phyloP scores from a whole-genome alignment of 2,888 invertebrate species.

The Heterodera filipjevi region DNA sequence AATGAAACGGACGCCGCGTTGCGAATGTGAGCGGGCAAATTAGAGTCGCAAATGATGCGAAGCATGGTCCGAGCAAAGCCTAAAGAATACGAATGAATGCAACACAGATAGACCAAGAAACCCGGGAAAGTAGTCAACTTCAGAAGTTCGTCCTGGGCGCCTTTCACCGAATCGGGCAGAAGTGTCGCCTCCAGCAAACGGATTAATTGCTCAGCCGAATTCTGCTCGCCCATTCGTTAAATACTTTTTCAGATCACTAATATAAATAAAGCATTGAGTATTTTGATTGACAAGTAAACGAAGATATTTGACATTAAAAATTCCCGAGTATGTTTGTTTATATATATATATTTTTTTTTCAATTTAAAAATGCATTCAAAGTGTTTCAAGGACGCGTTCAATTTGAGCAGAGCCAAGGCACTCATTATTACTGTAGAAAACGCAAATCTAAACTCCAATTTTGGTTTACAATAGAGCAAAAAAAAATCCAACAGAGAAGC shows the following conservation, averaged over 20 bases:
- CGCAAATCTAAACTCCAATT: slow-evolving; percentile 75
- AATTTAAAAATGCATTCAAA: slow-evolving; percentile 4
- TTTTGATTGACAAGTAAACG: not conserved
- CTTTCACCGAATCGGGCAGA: slow-evolving; percentile 23
- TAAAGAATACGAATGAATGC: not conserved
- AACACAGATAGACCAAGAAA: not conserved
- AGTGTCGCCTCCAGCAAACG: slow-evolving; percentile 26
- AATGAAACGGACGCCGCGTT: slow-evolving; percentile 90
- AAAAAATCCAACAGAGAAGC: not conserved
- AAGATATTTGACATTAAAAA: not conserved
- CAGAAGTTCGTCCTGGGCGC: slow-evolving; percentile 26
- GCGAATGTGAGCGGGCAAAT: slow-evolving; percentile 81
- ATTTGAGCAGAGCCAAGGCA: slow-evolving; percentile 61
- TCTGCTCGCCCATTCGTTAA: not conserved
- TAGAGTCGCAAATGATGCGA: slow-evolving; percentile 75
- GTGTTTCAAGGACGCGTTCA: slow-evolving; percentile 34
- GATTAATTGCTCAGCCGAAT: slow-evolving; percentile 20
- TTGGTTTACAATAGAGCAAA: not conserved
- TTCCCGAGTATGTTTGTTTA: not conserved
- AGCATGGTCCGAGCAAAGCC: slow-evolving; percentile 34
- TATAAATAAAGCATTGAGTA: not conserved
- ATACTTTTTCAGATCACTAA: not conserved
- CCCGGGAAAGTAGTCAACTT: slow-evolving; percentile 13
- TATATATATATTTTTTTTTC: slow-evolving; percentile 1
- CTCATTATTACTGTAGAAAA: slow-evolving; percentile 53